Base-by-base conservation (phyloP, 1,140 invertebrate genomes). In the Lethrus apterus region DNA sequence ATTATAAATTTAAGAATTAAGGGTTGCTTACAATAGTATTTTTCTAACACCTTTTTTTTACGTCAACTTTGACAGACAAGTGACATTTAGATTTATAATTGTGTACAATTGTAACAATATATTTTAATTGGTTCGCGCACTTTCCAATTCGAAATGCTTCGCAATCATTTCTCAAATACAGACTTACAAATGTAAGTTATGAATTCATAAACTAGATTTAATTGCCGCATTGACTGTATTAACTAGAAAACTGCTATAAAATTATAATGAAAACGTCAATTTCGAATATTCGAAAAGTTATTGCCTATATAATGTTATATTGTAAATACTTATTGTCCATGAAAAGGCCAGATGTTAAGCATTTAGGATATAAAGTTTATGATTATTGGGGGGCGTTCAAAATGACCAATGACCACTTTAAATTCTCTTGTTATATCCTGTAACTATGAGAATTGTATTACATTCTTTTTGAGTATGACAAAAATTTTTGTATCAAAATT, bases 201-300 rank as follows among this genome's bases (percentile, higher is more conserved):
- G 32, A 48, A 43, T 43, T 48, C 46, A 50, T 54, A 54, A 52
- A 48, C 11, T 23, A 51, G 33, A 38, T 8, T 31, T 50, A 53
- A 53, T 31, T 33, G 31, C 34, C 32, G 21, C 48, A 56, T 13
- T 57, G 56, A 57, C 49, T 52, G 47, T 38, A 57, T 57, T 57
- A 57, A 43, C 13, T 2, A n/a, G 15, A 48, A 46, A 50, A 34
- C 23, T 34, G 18, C 32, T 35, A 48, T 54, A 54, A 56, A 51
- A 50, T 48, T 44, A 56, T 56, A 56, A 58, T 58, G 56, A 56
- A 58, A 54, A 51, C 50, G 56, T 58, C 56, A 52, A 33, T 50
- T 46, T 26, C 47, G 40, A 51, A 55, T 44, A 29, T 47, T 20
- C 29, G 47, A 50, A 26, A 46, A 56, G 54, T 54, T 56, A 56